phyloP scores from a whole-genome alignment of 92 coral and sea anemone genomes.

The Umimayanthus kanabou region DNA sequence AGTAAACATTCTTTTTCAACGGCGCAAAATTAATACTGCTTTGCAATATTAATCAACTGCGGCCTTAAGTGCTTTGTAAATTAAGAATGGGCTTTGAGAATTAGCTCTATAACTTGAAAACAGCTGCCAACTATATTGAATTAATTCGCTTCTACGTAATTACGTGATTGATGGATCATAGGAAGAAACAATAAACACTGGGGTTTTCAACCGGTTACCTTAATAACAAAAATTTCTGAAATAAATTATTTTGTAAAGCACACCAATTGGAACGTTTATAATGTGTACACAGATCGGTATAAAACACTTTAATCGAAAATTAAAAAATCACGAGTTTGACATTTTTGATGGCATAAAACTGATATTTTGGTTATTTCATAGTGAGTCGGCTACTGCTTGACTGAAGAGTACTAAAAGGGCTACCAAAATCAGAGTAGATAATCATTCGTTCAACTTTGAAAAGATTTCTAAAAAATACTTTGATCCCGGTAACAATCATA shows the following conservation, averaged over 20 bases:
- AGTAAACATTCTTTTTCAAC: background rate
- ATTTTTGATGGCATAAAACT: background rate
- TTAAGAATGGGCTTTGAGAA: conserved; percentile 1
- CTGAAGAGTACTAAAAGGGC: too few species aligned
- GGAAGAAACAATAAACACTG: background rate
- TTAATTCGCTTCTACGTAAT: background rate
- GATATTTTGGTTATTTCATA: background rate
- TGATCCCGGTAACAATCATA: too few species aligned
- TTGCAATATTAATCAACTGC: conserved; percentile 22
- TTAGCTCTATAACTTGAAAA: background rate
- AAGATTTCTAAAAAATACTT: too few species aligned
- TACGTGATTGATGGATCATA: background rate
- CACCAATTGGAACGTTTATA: background rate
- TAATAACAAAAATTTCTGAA: background rate
- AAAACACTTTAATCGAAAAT: background rate
- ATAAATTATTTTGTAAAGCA: background rate
- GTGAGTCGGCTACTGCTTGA: too few species aligned
- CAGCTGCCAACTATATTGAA: background rate
- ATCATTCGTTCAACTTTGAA: too few species aligned
- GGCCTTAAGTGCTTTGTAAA: background rate
- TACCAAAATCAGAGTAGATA: too few species aligned
- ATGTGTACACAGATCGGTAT: background rate
- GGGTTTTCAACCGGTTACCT: background rate
- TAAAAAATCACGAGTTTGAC: background rate
- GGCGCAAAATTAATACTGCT: background rate